These are phyloP conservation scores for Tenthredo amoena DNA, from an alignment of 2,888 invertebrate species.

Conservation along the genomic window DNA sequence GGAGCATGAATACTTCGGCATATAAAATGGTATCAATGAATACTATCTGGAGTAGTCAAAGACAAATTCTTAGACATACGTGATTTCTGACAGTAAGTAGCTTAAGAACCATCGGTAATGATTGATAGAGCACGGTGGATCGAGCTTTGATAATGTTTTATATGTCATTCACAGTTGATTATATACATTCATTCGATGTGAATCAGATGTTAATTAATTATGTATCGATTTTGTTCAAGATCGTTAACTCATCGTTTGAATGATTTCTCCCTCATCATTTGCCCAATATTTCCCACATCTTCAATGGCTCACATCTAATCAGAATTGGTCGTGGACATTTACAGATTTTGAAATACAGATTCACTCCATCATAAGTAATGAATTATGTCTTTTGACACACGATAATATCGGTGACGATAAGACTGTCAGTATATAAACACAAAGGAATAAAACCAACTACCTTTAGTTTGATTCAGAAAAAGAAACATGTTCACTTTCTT, in stretches of 20 bases:
- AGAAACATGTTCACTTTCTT: background rate
- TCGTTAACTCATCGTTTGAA: background rate
- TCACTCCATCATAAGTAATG: background rate
- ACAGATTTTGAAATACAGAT: background rate
- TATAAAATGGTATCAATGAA: background rate
- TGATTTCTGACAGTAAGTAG: background rate
- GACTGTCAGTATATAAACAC: background rate
- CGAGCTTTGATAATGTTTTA: background rate
- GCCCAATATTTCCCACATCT: background rate
- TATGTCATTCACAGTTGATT: background rate
- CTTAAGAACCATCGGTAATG: background rate
- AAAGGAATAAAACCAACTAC: background rate
- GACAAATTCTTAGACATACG: background rate
- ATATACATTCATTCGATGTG: background rate
- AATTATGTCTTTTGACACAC: background rate
- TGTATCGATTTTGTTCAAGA: background rate
- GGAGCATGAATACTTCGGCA: background rate
- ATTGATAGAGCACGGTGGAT: background rate
- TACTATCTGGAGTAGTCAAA: background rate
- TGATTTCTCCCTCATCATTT: background rate
- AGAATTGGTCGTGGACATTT: background rate
- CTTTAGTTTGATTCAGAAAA: background rate
- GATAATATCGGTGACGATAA: slow-evolving; percentile 4
- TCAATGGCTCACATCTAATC: background rate
- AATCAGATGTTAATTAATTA: background rate